A percentile compares a stretch with the other conserved stretches of the same genome.
Evolutionary conservation across 1,140 invertebrate species (phyloP).

Genomic region (Ceratitis capitata): DNA sequence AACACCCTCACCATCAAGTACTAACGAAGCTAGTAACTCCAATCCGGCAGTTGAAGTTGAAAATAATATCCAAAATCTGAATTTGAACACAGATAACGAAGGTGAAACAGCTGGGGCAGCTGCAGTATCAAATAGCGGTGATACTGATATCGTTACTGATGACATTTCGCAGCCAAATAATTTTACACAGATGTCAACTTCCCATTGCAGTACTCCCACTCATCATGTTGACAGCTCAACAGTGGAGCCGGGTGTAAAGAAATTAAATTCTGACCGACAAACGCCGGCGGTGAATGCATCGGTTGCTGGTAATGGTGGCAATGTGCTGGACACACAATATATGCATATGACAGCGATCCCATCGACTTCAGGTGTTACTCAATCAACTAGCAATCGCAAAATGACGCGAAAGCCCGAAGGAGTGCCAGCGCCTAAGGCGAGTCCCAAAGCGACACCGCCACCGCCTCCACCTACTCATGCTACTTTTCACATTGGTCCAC

Average conservation of each 20-base stretch:
- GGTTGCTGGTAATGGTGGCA: neutral
- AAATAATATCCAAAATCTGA: slow-evolving; percentile 36
- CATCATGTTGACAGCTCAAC: slow-evolving; percentile 4
- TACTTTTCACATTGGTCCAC: slow-evolving; percentile 55
- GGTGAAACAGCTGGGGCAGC: neutral
- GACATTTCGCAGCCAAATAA: neutral
- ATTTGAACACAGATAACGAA: slow-evolving; percentile 29
- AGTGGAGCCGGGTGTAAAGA: slow-evolving; percentile 51
- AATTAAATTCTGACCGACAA: slow-evolving; percentile 54
- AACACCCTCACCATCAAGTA: neutral
- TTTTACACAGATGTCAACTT: neutral
- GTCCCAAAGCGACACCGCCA: slow-evolving; percentile 18
- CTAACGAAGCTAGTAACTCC: neutral
- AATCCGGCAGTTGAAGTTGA: neutral
- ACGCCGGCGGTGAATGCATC: slow-evolving; percentile 46
- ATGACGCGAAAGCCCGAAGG: neutral
- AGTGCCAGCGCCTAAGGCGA: neutral
- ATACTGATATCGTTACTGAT: neutral
- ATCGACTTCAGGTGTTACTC: neutral
- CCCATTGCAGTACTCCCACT: slow-evolving; percentile 8
- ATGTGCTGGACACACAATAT: slow-evolving; percentile 10
- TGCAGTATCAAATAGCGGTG: neutral
- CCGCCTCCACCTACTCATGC: slow-evolving; percentile 35
- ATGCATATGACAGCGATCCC: slow-evolving; percentile 37
- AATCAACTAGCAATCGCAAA: neutral